Base-by-base conservation (phyloP, 2,113 vertebrate species). In the Rhinogobius similis region DNA sequence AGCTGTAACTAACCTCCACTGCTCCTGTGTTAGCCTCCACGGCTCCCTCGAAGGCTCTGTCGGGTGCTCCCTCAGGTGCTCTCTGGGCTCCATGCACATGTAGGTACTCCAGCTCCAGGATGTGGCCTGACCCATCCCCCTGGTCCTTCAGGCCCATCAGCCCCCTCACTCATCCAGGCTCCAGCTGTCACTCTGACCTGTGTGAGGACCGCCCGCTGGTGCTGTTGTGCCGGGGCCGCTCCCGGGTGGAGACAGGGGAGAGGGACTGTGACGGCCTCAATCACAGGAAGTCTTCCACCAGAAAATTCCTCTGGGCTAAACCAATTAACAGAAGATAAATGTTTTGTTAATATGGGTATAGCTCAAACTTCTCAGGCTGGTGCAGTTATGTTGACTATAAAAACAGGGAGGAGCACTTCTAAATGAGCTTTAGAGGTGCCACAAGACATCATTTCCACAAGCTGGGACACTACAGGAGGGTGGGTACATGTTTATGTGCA, bases 131-230 rank as follows among this genome's bases (percentile, higher is more conserved):
- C 77, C 90, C 92, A 94, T 94, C 95, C 84, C 93, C 94, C 86
- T 96, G 96, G 94, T 97, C 95, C 92, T 97, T 98, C 92, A 98
- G 93, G 95, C 97, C 97, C 97, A 99, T 99, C 95, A 98, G 94
- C 91, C 94, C 92, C 92, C 93, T 89, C 87, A 94, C 91, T 92
- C 93, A 94, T 94, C 91, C 92, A 96, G 93, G 88, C 94, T 94
- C 91, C 92, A 96, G 93, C 88, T 94, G 91, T 62, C 43, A 32
- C 68, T 82, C 79, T 68, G 68, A 83, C 75, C 75, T 72, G 67
- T 67, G 81, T 29, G 1, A 72, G 87, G 72, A 73, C 78, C 85
- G 67, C 75, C 80, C 81, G n/a, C n/a, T 52, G 82, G 5, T 36
- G 32, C 32, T 36, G 63, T 73, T 70, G 61, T 68, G 21, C 27